Percentiles rank a stretch among this genome's conserved stretches.
These are phyloP conservation scores for Bombus difficillimus DNA, from an alignment of 1,140 invertebrate species.

Conservation along the genomic window DNA sequence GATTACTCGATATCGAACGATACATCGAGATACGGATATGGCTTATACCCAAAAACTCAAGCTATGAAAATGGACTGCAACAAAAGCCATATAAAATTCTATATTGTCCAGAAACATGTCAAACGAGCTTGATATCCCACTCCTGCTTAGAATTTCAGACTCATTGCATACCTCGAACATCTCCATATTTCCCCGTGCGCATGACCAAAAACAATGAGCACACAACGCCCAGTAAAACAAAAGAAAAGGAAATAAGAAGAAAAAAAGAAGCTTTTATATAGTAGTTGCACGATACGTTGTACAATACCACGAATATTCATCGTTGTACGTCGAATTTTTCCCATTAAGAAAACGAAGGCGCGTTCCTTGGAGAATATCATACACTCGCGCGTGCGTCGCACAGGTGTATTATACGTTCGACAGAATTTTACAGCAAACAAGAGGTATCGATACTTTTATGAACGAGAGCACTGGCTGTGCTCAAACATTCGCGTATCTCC, in stretches of 20 bases:
- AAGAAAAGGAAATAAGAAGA: not conserved
- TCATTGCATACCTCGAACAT: not conserved
- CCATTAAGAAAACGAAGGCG: not conserved
- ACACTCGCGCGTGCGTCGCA: not conserved
- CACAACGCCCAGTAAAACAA: no score
- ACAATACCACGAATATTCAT: not conserved
- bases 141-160: not conserved
- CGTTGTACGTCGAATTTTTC: not conserved
- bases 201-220: constrained; percentile 3
- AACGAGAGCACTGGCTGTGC: constrained; percentile 11
- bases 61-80: no score
- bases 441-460: constrained; percentile 22
- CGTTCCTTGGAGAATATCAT: not conserved
- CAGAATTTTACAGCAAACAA: not conserved
- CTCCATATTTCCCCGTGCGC: not conserved
- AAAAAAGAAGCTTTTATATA: constrained; percentile 5
- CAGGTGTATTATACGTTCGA: not conserved
- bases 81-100: not conserved
- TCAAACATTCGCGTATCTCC: not conserved
- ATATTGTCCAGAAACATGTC: not conserved
- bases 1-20: no score
- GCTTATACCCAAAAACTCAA: no score
- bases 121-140: not conserved
- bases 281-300: not conserved
- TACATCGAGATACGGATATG: no score